Conservation (phyloP, 2,797 vertebrate genomes). For the Spondyliosoma cantharus region DNA sequence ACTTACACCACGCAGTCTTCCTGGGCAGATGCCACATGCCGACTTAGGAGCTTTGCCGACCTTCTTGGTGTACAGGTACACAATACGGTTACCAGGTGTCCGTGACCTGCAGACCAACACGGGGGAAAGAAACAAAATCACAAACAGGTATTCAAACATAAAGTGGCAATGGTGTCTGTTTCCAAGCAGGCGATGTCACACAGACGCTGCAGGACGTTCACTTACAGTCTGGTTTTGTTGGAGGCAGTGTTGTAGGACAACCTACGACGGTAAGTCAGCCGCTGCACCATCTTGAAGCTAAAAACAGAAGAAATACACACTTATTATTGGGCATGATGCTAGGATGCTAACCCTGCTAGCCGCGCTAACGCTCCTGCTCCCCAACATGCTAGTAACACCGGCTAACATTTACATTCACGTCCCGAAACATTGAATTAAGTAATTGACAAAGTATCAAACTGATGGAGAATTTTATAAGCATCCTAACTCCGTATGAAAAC, state of each 20-base stretch:
- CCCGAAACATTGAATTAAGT: fast-evolving
- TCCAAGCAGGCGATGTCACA: fast-evolving
- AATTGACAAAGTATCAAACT: fast-evolving
- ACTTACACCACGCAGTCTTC: conserved; percentile 97
- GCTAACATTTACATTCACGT: fast-evolving
- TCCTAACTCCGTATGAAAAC: fast-evolving
- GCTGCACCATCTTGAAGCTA: conserved; percentile 93
- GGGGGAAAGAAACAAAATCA: fast-evolving
- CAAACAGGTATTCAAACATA: not conserved
- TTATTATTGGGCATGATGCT: not conserved
- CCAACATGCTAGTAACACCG: not conserved
- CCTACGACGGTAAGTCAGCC: conserved; percentile 98
- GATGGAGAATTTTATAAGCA: fast-evolving
- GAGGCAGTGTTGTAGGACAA: conserved; percentile 99
- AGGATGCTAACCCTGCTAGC: conserved; percentile 12
- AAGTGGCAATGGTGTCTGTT: too few relatives aligned
- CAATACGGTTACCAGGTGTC: conserved; percentile 97
- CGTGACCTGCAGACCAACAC: conserved; percentile 87
- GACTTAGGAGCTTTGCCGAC: conserved; percentile 98
- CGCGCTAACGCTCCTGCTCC: not conserved
- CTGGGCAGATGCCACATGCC: conserved; percentile 95
- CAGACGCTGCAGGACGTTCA: not conserved
- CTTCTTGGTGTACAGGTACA: conserved; percentile 99
- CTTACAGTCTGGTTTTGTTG: conserved; percentile 99
- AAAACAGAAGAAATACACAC: not conserved